A percentile compares a stretch with the other conserved stretches of the same genome.
Conservation (phyloP, 2,888 invertebrate species). For the Parnassius mnemosyne region DNA sequence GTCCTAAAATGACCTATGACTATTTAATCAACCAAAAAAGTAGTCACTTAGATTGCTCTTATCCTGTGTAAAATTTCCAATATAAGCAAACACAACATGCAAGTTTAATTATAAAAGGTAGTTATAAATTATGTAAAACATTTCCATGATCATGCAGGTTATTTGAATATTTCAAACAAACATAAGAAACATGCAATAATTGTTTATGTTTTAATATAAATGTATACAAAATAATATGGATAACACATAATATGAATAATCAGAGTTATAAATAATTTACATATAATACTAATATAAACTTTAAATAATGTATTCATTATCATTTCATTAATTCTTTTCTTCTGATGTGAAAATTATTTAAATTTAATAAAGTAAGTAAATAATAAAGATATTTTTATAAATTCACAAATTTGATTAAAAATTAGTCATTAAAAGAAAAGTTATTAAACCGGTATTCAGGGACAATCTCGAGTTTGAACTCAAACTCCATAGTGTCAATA, state of each 20-base stretch:
- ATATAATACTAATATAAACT: not conserved
- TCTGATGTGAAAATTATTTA: not conserved
- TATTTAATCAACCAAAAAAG: too few species aligned
- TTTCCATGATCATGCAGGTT: conserved; percentile 17
- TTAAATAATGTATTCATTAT: conserved; percentile 71
- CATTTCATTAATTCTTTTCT: conserved; percentile 19
- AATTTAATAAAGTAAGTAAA: not conserved
- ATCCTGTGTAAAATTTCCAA: not conserved
- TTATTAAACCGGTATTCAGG: too few species aligned
- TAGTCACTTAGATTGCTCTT: too few species aligned
- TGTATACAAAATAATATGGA: not conserved
- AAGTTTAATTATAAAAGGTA: conserved; percentile 6
- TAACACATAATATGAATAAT: conserved; percentile 28
- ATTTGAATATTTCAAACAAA: conserved; percentile 5
- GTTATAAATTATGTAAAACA: not conserved
- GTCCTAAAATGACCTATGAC: too few species aligned
- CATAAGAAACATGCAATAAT: conserved; percentile 20
- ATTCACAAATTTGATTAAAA: too few species aligned
- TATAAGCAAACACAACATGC: conserved; percentile 24
- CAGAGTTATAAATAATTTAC: not conserved
- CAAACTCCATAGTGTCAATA: too few species aligned
- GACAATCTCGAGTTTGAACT: too few species aligned
- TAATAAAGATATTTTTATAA: too few species aligned
- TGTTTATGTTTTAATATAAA: conserved; percentile 17
- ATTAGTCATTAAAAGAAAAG: too few species aligned